Evolutionary conservation across 2,797 vertebrate genomes (phyloP).

Genomic region (Argentina silus): DNA sequence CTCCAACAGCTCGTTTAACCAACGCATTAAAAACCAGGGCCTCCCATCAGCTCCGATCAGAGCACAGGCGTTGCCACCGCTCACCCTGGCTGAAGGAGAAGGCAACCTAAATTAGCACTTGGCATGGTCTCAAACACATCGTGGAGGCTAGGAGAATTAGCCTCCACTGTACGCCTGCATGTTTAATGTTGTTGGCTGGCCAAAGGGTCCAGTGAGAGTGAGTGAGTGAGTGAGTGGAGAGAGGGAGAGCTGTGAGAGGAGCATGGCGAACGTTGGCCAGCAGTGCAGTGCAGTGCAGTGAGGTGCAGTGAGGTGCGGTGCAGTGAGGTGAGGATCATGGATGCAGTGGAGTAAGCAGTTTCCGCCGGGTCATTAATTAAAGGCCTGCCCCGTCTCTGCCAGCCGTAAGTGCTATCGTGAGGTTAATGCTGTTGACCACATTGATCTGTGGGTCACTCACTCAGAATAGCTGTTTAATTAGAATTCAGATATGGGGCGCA

Average conservation of each 20-base stretch:
- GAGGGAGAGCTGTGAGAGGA: neutral
- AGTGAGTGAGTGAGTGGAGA: neutral
- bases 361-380: constrained; percentile 52
- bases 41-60: constrained; percentile 25
- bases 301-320: neutral
- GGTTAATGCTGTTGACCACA: constrained; percentile 59
- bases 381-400: constrained; percentile 21
- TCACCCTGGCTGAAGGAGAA: constrained; percentile 32
- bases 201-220: constrained; percentile 17
- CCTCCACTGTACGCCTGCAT: constrained; percentile 19
- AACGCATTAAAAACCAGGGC: constrained; percentile 31
- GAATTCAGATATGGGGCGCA: constrained; percentile 25
- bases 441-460: constrained; percentile 55
- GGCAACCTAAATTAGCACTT: constrained; percentile 25
- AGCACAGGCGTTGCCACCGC: constrained; percentile 28
- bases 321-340: constrained; percentile 4
- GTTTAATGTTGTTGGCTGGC: neutral
- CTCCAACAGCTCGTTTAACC: constrained; percentile 47
- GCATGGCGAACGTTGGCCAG: neutral
- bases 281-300: neutral
- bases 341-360: neutral
- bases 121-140: constrained; percentile 37
- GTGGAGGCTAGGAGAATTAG: constrained; percentile 37
- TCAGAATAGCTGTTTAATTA: constrained; percentile 56
- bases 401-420: constrained; percentile 26